Evolutionary conservation across 1,140 invertebrate genomes (phyloP), one percentile per base, ranked within the genome.

Genomic region (Solenopsis fugax): DNA sequence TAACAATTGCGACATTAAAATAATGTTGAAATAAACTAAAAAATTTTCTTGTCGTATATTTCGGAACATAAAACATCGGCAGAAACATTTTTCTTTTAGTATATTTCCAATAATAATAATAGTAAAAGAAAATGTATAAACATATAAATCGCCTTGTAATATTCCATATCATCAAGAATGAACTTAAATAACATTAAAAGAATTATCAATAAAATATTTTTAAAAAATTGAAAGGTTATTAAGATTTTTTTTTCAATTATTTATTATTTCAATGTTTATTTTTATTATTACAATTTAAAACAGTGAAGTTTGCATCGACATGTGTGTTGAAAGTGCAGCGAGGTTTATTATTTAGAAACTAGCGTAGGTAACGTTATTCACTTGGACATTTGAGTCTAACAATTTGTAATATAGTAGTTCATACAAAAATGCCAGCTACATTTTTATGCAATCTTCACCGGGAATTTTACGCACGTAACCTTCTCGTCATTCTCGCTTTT

Each of bases 401-500:
- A 65, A 65, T 65, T 2, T 37, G 5, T 80, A 16, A 56, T 71
- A 54, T 80, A 16, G 45, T 71, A 54, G 9, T 41, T 7, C 4
- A 4, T 41, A 5, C 13, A 18, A 71, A 54, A 80, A 9, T 41
- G 4, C 2, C 64, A 80, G 21, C 4, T 58, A 0, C 12, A 21
- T 41, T 67, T 5, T 73, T 88, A 91, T 78, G 85, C 81, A 54
- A 92, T 78, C 75, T 64, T 88, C 9, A 96, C 96, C n/a, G 97
- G 96, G 88, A 98, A 97, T 84, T 96, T 78, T 18, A 97, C 91
- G 91, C 97, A 98, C 64, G 97, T 94, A 6, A 98, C 95, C 88
- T 97, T 96, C 67, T 96, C 95, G 0, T 92, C 93, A 2, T 96
- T 94, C 67, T 96, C 95, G 92, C 96, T 96, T 91, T 96, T 95